These are phyloP conservation scores for Mesorhabditis spiculigera DNA, from an alignment of 2,888 invertebrate genomes.

Conservation along the genomic window DNA sequence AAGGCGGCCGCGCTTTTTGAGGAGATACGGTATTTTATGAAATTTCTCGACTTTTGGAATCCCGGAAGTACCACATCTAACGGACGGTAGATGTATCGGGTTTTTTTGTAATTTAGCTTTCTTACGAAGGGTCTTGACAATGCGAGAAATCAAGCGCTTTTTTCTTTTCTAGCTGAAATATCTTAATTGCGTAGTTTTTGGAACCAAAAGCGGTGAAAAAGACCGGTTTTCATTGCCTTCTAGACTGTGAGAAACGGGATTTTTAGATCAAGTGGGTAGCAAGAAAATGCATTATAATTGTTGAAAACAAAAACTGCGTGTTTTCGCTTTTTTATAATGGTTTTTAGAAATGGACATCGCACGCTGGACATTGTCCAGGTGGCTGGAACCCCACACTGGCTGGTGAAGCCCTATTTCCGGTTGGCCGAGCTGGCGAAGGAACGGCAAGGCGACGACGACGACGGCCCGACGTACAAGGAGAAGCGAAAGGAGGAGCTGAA, in stretches of 20 bases:
- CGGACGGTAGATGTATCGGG: too few species aligned
- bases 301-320: constrained; percentile 7
- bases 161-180: too few species aligned
- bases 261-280: too few species aligned
- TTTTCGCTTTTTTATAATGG: constrained; percentile 9
- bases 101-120: too few species aligned
- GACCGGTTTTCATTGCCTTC: too few species aligned
- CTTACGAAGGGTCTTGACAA: too few species aligned
- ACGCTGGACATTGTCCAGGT: constrained; percentile 33
- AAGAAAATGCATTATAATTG: background rate
- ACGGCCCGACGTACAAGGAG: constrained; percentile 29
- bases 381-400: constrained; percentile 45
- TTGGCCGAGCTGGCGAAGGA: constrained; percentile 38
- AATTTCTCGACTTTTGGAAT: background rate
- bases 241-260: too few species aligned
- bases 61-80: too few species aligned
- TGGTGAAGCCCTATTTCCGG: constrained; percentile 54
- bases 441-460: constrained; percentile 19
- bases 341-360: constrained; percentile 12
- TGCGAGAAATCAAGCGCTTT: too few species aligned
- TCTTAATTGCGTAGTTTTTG: too few species aligned
- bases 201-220: too few species aligned
- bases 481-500: constrained; percentile 27
- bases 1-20: constrained; percentile 24
- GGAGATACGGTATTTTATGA: constrained; percentile 20